A percentile compares a stretch with the other conserved stretches of the same genome.
phyloP scores from a whole-genome alignment of 2,797 vertebrate genomes.

The Acanthornis magna region DNA sequence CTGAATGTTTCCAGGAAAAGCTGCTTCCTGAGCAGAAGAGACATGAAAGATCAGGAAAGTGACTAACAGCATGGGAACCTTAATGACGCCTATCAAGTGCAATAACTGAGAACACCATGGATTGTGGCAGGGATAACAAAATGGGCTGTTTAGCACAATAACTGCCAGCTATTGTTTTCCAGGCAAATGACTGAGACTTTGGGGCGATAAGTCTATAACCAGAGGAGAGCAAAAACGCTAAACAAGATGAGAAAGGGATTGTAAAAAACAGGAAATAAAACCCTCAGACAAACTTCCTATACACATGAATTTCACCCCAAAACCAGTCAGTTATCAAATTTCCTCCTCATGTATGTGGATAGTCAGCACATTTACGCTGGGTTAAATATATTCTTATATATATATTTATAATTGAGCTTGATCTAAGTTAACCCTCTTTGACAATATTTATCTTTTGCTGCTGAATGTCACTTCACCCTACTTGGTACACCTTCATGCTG shows the following conservation, averaged over 20 bases:
- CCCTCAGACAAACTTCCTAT: background rate
- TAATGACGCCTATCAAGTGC: background rate
- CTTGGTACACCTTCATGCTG: background rate
- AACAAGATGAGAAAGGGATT: background rate
- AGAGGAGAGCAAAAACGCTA: background rate
- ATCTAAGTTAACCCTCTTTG: slow-evolving; percentile 38
- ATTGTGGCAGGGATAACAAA: background rate
- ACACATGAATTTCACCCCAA: slow-evolving; percentile 16
- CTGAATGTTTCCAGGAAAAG: slow-evolving; percentile 24
- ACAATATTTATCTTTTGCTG: background rate
- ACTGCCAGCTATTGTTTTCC: slow-evolving; percentile 37
- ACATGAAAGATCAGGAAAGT: slow-evolving; percentile 31
- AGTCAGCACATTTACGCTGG: background rate
- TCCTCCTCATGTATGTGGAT: background rate
- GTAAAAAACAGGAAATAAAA: background rate
- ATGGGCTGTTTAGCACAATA: background rate
- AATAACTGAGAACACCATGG: background rate
- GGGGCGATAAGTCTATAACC: background rate
- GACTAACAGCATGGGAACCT: background rate
- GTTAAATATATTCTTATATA: background rate
- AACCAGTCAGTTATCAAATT: background rate
- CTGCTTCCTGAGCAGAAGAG: slow-evolving; percentile 13
- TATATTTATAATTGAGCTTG: background rate
- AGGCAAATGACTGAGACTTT: slow-evolving; percentile 5
- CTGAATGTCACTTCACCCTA: background rate